These are phyloP conservation scores for Chloroclystis v-ata DNA, from an alignment of 2,888 invertebrate genomes.

Conservation along the genomic window DNA sequence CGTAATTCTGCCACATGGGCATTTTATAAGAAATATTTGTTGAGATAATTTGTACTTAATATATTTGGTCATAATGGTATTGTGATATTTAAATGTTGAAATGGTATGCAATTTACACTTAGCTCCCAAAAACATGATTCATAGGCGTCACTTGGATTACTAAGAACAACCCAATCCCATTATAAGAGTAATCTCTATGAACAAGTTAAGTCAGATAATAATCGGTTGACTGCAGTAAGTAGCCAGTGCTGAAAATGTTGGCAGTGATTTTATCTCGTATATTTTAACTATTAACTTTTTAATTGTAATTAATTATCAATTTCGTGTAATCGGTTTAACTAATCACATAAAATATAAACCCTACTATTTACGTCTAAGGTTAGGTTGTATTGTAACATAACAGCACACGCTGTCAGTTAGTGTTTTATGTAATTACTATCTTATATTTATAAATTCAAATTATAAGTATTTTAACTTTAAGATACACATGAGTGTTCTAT, in stretches of 20 bases:
- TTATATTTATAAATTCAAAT: conserved; percentile 70
- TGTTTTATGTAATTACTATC: conserved; percentile 63
- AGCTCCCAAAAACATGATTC: background rate
- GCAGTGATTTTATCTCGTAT: conserved; percentile 18
- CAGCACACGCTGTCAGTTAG: conserved; percentile 61
- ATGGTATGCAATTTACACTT: conserved; percentile 1
- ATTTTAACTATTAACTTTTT: conserved; percentile 7
- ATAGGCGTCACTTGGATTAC: background rate
- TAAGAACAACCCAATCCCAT: background rate
- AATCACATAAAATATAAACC: conserved; percentile 55
- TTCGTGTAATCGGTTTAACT: conserved; percentile 44
- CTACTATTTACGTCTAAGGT: conserved; percentile 67
- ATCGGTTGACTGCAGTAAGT: conserved; percentile 49
- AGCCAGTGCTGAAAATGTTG: conserved; percentile 58
- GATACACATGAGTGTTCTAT: conserved; percentile 67
- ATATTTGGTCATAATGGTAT: conserved; percentile 6
- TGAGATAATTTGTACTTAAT: conserved; percentile 15
- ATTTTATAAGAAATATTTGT: background rate
- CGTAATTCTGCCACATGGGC: background rate
- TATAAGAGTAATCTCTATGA: background rate
- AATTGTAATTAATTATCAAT: conserved; percentile 39
- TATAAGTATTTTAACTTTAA: conserved; percentile 66
- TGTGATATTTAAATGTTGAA: conserved; percentile 11
- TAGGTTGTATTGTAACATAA: conserved; percentile 54
- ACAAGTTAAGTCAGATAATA: conserved; percentile 40